Evolutionary conservation across 1,140 invertebrate species (phyloP).

Genomic region (Muscidifurax raptorellus): DNA sequence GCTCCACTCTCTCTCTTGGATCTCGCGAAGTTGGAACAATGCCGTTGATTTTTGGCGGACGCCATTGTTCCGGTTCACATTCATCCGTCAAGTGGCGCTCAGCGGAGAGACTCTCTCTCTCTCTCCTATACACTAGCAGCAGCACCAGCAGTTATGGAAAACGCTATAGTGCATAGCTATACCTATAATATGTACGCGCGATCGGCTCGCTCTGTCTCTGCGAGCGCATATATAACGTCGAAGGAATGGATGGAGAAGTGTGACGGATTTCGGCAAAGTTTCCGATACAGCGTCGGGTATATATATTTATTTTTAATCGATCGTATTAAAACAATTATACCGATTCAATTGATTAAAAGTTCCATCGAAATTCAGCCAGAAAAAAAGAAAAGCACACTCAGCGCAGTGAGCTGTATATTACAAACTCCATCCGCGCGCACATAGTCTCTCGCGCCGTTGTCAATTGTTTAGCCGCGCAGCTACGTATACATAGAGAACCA

Average conservation of each 20-base stretch:
- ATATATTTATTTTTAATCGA: too few relatives aligned
- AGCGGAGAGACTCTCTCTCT: not conserved
- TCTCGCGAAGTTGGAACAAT: slow-evolving; percentile 73
- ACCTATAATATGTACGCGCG: not conserved
- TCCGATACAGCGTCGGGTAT: not conserved
- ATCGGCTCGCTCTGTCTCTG: too few relatives aligned
- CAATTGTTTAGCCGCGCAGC: slow-evolving; percentile 59
- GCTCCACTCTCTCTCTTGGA: slow-evolving; percentile 36
- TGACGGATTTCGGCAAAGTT: not conserved
- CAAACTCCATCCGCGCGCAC: not conserved
- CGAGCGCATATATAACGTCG: not conserved
- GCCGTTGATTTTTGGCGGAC: slow-evolving; percentile 75
- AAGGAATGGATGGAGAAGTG: not conserved
- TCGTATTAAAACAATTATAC: too few relatives aligned
- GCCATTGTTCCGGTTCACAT: slow-evolving; percentile 71
- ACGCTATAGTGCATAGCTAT: not conserved
- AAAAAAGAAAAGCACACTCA: too few relatives aligned
- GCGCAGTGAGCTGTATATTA: not conserved
- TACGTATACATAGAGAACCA: too few relatives aligned
- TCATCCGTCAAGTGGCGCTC: slow-evolving; percentile 72
- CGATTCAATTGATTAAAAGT: too few relatives aligned
- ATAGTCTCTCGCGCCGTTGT: not conserved
- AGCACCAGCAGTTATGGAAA: not conserved
- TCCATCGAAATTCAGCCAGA: too few relatives aligned
- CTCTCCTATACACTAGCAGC: not conserved